Evolutionary conservation across 2,797 vertebrate species (phyloP), one percentile per base, ranked within the genome.

Genomic region (Chromobotia macracanthus): DNA sequence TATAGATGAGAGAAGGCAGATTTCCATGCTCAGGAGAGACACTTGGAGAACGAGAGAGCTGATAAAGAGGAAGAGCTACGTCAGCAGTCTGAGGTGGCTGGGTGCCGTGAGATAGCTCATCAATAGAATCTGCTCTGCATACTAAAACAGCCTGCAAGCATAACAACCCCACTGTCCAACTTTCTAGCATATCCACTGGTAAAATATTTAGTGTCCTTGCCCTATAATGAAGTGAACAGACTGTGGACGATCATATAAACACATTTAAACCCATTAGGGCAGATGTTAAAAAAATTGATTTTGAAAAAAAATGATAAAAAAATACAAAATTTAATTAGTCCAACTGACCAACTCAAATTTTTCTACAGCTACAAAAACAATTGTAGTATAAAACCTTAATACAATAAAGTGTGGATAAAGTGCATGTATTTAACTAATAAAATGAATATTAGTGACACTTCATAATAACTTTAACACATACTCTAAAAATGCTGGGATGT

Each of bases 11-110:
- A 70, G 71, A 28, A 78, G 31, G 50, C 64, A 64, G 74, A 73
- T 67, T 60, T 61, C 46, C 61, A 68, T 81, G 48, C 74, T 80
- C 46, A 41, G 41, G 61, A 75, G 67, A 71, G 75, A 70, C 31
- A 21, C 48, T 51, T 16, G 0, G 23, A 48, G 67, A 48, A 61
- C 23, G 67, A 50, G n/a, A 63, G 28, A 48, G 60, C 15, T 58
- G 55, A 46, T 23, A 64, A 72, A 58, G 65, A 81, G 65, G 31
- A 72, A 71, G 74, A 63, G 74, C 83, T 21, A 72, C 70, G 72
- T 82, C 83, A 84, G 83, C 83, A 79, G 44, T 76, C 51, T 75
- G 53, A 79, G 63, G 73, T 66, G 65, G 70, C 80, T 41, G 69
- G 53, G 77, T 19, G 48, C 58, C 38, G 53, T 80, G 69, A 65